A percentile compares a stretch with the other conserved stretches of the same genome.
These are phyloP conservation scores for Amyelois transitella DNA, from an alignment of 1,140 invertebrate species.

Conservation along the genomic window DNA sequence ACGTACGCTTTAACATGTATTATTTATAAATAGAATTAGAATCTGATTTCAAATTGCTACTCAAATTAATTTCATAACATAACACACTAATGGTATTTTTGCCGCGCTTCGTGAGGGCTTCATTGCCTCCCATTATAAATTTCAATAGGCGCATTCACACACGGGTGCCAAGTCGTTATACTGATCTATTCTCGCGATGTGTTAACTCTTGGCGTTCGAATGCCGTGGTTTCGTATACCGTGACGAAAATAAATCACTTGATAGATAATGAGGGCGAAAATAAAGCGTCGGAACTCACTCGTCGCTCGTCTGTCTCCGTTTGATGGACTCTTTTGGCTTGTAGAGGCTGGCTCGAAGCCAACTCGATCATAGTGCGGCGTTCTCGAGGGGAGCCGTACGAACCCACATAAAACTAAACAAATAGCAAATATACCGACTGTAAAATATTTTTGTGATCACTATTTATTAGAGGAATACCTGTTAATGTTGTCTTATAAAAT, in stretches of 20 bases:
- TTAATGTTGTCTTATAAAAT: conserved; percentile 20
- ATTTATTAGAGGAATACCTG: conserved; percentile 12
- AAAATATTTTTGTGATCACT: conserved; percentile 12
- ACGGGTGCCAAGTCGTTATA: conserved; percentile 45
- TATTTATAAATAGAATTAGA: too few species aligned
- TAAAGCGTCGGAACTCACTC: conserved; percentile 61
- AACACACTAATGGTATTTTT: conserved; percentile 44
- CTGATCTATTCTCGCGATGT: conserved; percentile 46
- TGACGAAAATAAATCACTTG: conserved; percentile 65
- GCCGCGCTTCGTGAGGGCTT: conserved; percentile 37
- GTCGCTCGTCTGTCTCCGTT: conserved; percentile 50
- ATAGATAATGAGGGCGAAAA: conserved; percentile 70
- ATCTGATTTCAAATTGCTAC: conserved; percentile 28
- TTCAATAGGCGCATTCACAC: conserved; percentile 36
- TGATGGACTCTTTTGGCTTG: conserved; percentile 49
- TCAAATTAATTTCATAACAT: conserved; percentile 47
- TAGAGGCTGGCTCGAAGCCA: conserved; percentile 42
- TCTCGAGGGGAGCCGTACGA: neutral
- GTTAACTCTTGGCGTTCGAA: conserved; percentile 39
- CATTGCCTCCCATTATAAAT: conserved; percentile 41
- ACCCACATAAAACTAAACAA: neutral
- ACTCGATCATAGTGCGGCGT: conserved; percentile 41
- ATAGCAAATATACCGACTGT: neutral
- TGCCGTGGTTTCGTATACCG: conserved; percentile 32
- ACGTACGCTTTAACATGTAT: too few species aligned